Evolutionary conservation across 2,113 vertebrate genomes (phyloP), one percentile per base, ranked within the genome.

Genomic region (Antennarius striatus): DNA sequence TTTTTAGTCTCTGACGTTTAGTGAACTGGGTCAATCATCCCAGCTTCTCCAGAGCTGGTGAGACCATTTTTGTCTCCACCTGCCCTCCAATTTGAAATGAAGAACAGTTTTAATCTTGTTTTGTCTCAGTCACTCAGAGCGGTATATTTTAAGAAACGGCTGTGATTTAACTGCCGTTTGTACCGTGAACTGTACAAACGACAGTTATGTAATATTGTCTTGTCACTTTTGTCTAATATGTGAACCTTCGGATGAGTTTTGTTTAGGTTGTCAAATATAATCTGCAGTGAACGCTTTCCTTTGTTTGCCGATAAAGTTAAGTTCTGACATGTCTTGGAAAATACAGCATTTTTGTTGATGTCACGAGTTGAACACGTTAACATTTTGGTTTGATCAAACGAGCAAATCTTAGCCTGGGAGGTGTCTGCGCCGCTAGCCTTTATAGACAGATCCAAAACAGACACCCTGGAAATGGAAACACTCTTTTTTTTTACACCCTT

Each of bases 61-160:
- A 36, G 32, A 36, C 32, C 32, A 36, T 36, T 36, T 36, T 4
- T 36, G 32, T 36, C 7, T 36, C 32, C 32, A 36, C 32, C 7
- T 36, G 32, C 32, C 7, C 32, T 36, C 32, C 32, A 36, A 5
- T 1, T 7, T 36, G 32, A 36, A 36, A 36, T 36, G 3, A 2
- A 36, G 7, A 4, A 3, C 32, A 36, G 32, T 7, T 36, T 36
- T 36, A 36, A 36, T 36, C 32, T 22, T 36, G 68, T 28, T 53
- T 50, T 47, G 14, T 56, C 29, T 71, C 65, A 36, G 52, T 58
- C 54, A 22, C 6, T 73, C 49, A 61, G 46, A 51, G 49, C 58
- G 65, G 58, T 68, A 46, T 28, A 60, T 75, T 78, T 50, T 71
- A 56, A 68, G 36, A 36, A 36, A 7, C 32, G 54, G 42, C 63